Base-by-base conservation (phyloP, 2,113 vertebrate genomes). In the Chiloscyllium plagiosum region DNA sequence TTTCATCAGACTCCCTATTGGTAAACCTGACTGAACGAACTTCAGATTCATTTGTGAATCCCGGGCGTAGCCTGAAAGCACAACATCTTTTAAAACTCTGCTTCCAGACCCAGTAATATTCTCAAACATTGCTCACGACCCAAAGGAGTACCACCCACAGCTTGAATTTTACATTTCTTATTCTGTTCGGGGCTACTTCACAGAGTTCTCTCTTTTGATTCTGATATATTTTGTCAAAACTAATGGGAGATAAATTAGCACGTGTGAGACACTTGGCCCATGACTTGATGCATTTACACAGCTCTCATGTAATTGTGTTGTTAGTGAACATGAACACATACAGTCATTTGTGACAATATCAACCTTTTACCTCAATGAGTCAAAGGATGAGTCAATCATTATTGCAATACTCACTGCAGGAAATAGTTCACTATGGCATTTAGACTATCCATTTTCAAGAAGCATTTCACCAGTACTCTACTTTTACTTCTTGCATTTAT, bases 131-230 rank as follows among this genome's bases (percentile, higher is more conserved):
- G 33, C 29, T 68, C 33, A 68, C 8, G n/a, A 19, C 89, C 2
- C 61, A 93, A 61, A 93, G 61, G 19, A 92, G 37, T 5, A 93
- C 66, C 2, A 22, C 33, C n/a, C 61, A 42, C 61, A 66, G n/a
- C 37, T 93, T 66, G 61, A 93, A 37, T 93, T 93, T 93, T 19
- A 20, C 37, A 93, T 68, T 93, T 94, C 19, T 70, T 95, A 72
- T 95, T 52, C 37, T 72, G 42, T 50, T 70, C 68, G 47, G 42
- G 19, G 2, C 92, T 17, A 70, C 56, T 65, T 92, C 13, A 3
- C 17, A 13, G n/a, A 37, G 13, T 56, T 95, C 70, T 95, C 22
- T 24, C 92, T 15, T 95, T 70, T 95, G 10, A 17, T 47, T 50
- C 42, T 95, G 52, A 89, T 0, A 4, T 89, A 29, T 89, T 20